These are phyloP conservation scores for Sinocyclocheilus anophthalmus DNA, from an alignment of 2,113 vertebrate species.

Conservation along the genomic window DNA sequence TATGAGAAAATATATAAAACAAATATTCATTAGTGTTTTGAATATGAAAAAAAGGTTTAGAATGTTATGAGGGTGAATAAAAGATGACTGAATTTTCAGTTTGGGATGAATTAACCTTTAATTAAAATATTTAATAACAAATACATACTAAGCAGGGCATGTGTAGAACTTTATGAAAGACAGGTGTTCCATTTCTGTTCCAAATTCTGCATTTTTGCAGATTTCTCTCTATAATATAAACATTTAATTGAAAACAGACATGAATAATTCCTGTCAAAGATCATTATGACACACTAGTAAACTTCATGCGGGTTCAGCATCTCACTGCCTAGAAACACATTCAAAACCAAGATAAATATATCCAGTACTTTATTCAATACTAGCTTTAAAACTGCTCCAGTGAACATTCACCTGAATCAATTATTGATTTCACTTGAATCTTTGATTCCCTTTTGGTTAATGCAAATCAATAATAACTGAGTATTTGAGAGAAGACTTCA, in stretches of 20 bases:
- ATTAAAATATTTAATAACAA: background rate
- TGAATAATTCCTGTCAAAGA: background rate
- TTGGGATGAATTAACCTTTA: background rate
- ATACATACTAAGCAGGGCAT: background rate
- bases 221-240: background rate
- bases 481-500: background rate
- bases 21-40: background rate
- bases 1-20: background rate
- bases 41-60: background rate
- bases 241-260: background rate
- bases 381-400: slow-evolving; percentile 3
- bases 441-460: background rate
- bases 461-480: background rate
- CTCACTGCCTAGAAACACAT: background rate
- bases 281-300: background rate
- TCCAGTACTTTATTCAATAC: slow-evolving; percentile 4
- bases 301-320: background rate
- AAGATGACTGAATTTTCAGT: background rate
- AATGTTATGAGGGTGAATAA: background rate
- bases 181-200: background rate
- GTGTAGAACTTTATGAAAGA: background rate
- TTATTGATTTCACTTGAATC: background rate
- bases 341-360: background rate
- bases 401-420: background rate
- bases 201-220: background rate